phyloP scores from a whole-genome alignment of 2,797 vertebrate species.

The Tadarida brasiliensis region DNA sequence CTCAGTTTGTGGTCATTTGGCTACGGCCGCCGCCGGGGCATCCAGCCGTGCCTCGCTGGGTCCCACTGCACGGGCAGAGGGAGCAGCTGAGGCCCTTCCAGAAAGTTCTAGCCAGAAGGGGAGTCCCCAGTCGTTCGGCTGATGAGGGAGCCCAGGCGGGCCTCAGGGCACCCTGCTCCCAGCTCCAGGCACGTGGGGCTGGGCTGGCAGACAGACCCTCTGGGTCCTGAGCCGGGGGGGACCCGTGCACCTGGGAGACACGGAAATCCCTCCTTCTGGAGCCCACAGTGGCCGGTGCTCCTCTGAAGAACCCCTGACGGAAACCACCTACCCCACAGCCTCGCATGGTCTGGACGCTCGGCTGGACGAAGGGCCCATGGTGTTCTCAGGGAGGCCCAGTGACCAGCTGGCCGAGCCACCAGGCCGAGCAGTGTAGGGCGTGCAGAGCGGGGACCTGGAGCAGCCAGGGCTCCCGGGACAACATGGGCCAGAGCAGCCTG shows the following conservation, averaged over 20 bases:
- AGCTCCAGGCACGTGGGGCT: neutral
- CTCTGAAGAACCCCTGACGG: slow-evolving; percentile 72
- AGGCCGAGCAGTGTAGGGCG: neutral
- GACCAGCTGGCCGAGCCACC: slow-evolving; percentile 17
- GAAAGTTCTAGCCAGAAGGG: neutral
- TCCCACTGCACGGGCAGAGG: neutral
- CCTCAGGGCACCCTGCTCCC: neutral
- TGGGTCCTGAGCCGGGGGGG: no score
- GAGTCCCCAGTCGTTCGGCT: rapidly evolving
- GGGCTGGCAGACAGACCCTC: neutral
- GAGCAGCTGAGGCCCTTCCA: neutral
- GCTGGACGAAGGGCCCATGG: slow-evolving; percentile 74
- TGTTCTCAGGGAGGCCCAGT: slow-evolving; percentile 65
- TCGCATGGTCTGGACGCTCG: slow-evolving; percentile 76
- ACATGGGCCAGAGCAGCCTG: neutral
- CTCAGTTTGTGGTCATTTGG: rapidly evolving
- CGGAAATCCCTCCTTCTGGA: neutral
- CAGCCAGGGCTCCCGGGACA: no score
- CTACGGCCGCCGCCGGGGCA: neutral
- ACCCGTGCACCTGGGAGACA: rapidly evolving
- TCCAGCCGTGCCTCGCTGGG: rapidly evolving
- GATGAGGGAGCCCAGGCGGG: neutral
- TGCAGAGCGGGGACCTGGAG: neutral
- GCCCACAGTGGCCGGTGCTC: neutral
- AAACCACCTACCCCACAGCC: slow-evolving; percentile 76